Conservation (phyloP, 2,113 vertebrate genomes). For the Sander vitreus region DNA sequence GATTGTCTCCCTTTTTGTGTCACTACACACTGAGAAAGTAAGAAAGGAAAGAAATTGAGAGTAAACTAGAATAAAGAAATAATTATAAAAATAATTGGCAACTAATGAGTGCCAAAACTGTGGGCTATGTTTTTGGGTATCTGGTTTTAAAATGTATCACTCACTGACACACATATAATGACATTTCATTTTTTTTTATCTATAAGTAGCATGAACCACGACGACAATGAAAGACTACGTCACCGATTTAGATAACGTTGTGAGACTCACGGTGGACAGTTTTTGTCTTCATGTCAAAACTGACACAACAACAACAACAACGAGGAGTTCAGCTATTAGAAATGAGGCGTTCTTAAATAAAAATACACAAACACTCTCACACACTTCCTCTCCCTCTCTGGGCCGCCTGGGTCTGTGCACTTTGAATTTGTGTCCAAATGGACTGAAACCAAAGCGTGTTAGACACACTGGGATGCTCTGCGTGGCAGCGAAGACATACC, state of each 20-base stretch:
- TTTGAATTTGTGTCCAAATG: constrained; percentile 69
- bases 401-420: constrained; percentile 34
- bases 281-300: no score
- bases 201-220: no score
- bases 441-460: constrained; percentile 68
- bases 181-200: no score
- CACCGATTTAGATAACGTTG: no score
- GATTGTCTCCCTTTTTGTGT: neutral
- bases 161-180: neutral
- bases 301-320: no score
- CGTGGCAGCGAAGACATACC: constrained; percentile 24
- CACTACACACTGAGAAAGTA: neutral
- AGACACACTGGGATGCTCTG: constrained; percentile 56
- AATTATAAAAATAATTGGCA: neutral
- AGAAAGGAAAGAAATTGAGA: neutral
- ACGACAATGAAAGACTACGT: no score
- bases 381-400: neutral
- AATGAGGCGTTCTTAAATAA: neutral
- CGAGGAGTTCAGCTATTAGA: neutral
- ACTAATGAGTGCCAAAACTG: neutral
- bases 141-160: neutral
- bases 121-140: no score
- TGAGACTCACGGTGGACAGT: no score
- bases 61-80: neutral
- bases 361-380: neutral